These are phyloP conservation scores for Apamea anceps DNA, from an alignment of 2,888 invertebrate genomes.

Conservation along the genomic window DNA sequence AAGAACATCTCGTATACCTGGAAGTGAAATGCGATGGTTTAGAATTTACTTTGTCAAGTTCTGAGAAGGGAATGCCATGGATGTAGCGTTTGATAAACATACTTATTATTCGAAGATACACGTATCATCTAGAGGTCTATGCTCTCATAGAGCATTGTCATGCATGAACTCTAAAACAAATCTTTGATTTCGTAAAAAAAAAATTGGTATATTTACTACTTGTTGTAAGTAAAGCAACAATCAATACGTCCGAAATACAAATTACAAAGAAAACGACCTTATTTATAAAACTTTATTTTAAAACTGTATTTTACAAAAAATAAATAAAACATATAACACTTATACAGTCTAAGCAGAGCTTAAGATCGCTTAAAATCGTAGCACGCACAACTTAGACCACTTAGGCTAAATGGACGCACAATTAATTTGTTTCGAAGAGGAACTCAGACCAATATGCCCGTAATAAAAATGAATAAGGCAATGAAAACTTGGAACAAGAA, in stretches of 20 bases:
- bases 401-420: neutral
- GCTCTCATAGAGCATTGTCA: neutral
- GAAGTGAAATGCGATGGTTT: conserved; percentile 39
- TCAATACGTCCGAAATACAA: neutral
- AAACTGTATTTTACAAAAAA: conserved; percentile 71
- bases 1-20: conserved; percentile 98
- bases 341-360: conserved; percentile 50
- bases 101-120: neutral
- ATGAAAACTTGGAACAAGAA: conserved; percentile 39
- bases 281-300: conserved; percentile 71
- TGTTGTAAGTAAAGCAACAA: neutral
- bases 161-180: neutral
- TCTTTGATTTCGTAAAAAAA: neutral
- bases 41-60: neutral
- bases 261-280: conserved; percentile 40
- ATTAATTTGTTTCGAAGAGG: neutral
- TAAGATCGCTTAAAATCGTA: neutral
- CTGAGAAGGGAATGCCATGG: neutral
- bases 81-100: neutral
- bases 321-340: conserved; percentile 68
- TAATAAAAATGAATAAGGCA: conserved; percentile 1
- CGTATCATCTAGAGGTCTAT: neutral
- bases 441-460: neutral
- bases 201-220: neutral
- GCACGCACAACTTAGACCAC: no score